Percentiles rank a stretch among this genome's conserved stretches.
phyloP scores from a whole-genome alignment of 1,140 invertebrate genomes.

The Euwallacea similis region DNA sequence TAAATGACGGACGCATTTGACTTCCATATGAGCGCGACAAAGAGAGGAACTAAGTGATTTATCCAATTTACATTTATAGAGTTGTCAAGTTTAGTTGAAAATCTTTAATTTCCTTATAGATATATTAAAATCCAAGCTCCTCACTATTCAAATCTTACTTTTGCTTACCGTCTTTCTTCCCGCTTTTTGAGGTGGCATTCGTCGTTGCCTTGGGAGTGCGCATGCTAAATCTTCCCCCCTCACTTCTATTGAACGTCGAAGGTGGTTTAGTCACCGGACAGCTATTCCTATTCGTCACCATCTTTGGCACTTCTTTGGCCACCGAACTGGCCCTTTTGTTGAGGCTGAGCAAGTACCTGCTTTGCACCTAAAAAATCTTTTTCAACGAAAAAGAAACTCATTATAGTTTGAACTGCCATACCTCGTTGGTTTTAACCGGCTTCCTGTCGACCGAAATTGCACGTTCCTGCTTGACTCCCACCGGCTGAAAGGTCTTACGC shows the following conservation, averaged over 20 bases:
- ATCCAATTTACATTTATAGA: no score
- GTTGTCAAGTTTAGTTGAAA: no score
- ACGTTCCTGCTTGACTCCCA: constrained; percentile 42
- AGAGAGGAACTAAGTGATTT: no score
- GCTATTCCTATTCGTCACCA: constrained; percentile 39
- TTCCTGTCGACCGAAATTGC: constrained; percentile 51
- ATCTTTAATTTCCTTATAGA: no score
- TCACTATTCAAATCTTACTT: not conserved
- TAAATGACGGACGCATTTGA: no score
- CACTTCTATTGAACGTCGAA: constrained; percentile 59
- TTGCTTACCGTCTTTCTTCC: constrained; percentile 33
- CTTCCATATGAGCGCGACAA: no score
- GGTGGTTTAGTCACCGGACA: constrained; percentile 46
- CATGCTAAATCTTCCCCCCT: constrained; percentile 69
- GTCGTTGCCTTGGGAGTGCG: constrained; percentile 52
- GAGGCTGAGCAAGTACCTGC: constrained; percentile 50
- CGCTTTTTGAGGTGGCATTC: constrained; percentile 42
- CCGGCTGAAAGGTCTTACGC: constrained; percentile 49
- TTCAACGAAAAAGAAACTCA: not conserved
- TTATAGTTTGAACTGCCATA: constrained; percentile 5
- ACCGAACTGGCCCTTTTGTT: constrained; percentile 41
- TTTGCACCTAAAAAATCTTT: constrained; percentile 43
- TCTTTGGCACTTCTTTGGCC: constrained; percentile 39
- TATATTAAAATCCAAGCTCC: no score
- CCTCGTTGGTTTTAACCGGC: constrained; percentile 48